Conservation (phyloP, 2,888 invertebrate species). For the Branchellion lobata region DNA sequence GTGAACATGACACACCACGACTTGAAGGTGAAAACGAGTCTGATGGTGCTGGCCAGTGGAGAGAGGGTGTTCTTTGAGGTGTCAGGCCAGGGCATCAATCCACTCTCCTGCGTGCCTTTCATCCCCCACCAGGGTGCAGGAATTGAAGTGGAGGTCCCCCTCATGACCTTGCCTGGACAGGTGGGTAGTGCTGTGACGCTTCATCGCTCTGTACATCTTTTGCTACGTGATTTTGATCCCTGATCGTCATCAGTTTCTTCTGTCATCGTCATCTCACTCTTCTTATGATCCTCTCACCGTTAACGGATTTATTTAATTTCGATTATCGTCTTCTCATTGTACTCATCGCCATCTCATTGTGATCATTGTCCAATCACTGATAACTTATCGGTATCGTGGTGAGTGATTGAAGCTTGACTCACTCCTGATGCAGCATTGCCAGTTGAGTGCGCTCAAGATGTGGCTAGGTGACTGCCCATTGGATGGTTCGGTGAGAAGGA, state of each 20-base stretch:
- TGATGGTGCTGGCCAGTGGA: neutral
- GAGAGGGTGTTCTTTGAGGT: neutral
- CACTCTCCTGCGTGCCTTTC: neutral
- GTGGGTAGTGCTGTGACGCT: too few relatives aligned
- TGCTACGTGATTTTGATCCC: neutral
- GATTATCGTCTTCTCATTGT: too few relatives aligned
- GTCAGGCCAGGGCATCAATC: neutral
- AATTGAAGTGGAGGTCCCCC: neutral
- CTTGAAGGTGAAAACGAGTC: neutral
- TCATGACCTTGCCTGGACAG: neutral
- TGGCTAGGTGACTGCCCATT: neutral
- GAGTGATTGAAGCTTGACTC: too few relatives aligned
- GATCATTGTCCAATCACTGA: too few relatives aligned
- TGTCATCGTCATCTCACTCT: too few relatives aligned
- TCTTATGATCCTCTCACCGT: too few relatives aligned
- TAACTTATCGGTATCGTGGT: too few relatives aligned
- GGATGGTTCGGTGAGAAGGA: neutral
- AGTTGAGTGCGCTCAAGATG: neutral
- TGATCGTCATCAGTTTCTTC: too few relatives aligned
- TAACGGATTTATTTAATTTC: too few relatives aligned
- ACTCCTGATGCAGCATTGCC: constrained; percentile 8
- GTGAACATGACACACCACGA: neutral
- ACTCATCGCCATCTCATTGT: too few relatives aligned
- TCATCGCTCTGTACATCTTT: neutral
- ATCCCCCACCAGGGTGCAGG: neutral